These are phyloP conservation scores for Hemiscyllium ocellatum DNA, from an alignment of 2,113 vertebrate genomes.

Conservation along the genomic window DNA sequence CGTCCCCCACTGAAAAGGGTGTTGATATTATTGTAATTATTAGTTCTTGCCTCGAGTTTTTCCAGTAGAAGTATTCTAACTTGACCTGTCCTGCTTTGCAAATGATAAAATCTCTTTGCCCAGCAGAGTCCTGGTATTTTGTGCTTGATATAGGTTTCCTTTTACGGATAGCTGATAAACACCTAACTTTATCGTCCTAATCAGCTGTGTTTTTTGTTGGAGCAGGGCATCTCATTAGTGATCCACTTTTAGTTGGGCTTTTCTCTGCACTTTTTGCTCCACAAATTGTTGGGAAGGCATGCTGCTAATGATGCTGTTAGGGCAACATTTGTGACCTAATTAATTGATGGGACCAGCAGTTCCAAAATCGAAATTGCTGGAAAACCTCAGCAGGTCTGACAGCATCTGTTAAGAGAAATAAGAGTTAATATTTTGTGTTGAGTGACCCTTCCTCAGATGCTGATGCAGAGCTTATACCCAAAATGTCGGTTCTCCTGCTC, in stretches of 20 bases:
- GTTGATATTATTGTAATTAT: conserved; percentile 14
- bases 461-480: too few species aligned
- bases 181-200: neutral
- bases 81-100: neutral
- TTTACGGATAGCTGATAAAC: neutral
- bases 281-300: neutral
- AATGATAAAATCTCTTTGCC: neutral
- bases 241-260: neutral
- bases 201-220: too few species aligned
- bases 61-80: neutral
- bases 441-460: too few species aligned
- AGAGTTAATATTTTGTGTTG: too few species aligned
- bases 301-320: neutral
- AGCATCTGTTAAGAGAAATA: too few species aligned
- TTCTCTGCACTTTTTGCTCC: neutral
- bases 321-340: neutral
- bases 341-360: too few species aligned
- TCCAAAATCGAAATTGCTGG: too few species aligned
- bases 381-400: too few species aligned
- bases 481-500: too few species aligned
- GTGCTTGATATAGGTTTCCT: neutral
- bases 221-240: neutral
- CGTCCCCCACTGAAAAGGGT: neutral
- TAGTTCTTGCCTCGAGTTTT: neutral
- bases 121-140: neutral